phyloP scores from a whole-genome alignment of 2,113 vertebrate genomes.

The Stigmatopora nigra region DNA sequence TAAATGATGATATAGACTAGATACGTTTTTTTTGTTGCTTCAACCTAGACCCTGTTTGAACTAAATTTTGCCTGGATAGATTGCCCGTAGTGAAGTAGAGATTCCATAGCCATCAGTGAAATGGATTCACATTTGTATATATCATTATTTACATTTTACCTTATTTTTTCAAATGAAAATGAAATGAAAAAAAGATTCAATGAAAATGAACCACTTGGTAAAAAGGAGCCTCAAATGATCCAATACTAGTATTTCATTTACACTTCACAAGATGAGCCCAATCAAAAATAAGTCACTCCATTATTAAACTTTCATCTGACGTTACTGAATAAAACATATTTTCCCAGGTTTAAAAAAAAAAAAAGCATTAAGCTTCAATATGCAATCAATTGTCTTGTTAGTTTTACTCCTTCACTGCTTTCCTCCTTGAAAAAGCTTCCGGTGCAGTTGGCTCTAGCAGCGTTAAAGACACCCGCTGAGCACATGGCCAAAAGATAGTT shows the following conservation, averaged over 20 bases:
- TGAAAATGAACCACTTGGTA: not conserved
- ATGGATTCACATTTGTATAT: too few relatives aligned
- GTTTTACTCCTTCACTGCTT: conserved; percentile 37
- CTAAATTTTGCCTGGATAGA: too few relatives aligned
- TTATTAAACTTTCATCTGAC: conserved; percentile 12
- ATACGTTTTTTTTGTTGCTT: too few relatives aligned
- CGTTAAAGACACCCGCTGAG: conserved; percentile 43
- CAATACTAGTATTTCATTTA: conserved; percentile 5
- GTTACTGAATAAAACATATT: conserved; percentile 15
- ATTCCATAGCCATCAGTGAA: too few relatives aligned
- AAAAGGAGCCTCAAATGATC: not conserved
- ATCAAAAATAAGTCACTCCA: not conserved
- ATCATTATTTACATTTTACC: too few relatives aligned
- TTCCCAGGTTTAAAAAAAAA: conserved; percentile 6
- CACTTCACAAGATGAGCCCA: not conserved
- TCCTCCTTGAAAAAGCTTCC: conserved; percentile 32
- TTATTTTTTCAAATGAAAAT: too few relatives aligned
- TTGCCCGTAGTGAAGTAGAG: too few relatives aligned
- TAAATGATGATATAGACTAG: too few relatives aligned
- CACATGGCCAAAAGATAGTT: conserved; percentile 44
- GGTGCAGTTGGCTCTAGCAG: conserved; percentile 29
- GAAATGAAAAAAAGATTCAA: not conserved
- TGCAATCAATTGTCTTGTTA: conserved; percentile 34
- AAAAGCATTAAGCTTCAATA: conserved; percentile 15
- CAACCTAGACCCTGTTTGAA: too few relatives aligned